Evolutionary conservation across 1,140 invertebrate genomes (phyloP).

Genomic region (Holotrichia oblita): DNA sequence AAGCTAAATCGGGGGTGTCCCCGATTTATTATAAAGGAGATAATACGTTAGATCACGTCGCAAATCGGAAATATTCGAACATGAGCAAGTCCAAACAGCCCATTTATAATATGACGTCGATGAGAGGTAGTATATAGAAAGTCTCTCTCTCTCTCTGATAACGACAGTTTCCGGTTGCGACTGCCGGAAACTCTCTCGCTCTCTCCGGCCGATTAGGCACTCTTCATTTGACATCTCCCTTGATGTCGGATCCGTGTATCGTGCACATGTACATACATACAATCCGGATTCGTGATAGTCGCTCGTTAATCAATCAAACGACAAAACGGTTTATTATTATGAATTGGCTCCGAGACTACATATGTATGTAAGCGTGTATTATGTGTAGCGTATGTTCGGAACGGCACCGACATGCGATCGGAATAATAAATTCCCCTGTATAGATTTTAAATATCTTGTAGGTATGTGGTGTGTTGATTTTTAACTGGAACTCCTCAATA

Average conservation of each 20-base stretch:
- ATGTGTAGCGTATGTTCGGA: constrained; percentile 24
- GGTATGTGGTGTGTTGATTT: too few species aligned
- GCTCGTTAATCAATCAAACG: background rate
- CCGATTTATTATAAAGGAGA: too few species aligned
- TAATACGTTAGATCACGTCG: background rate
- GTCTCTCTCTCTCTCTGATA: too few species aligned
- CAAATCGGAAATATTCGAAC: background rate
- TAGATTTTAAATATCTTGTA: too few species aligned
- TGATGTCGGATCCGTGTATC: too few species aligned
- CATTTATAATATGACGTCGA: constrained; percentile 19
- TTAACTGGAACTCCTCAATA: too few species aligned
- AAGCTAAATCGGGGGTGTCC: too few species aligned
- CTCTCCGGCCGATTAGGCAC: constrained; percentile 52
- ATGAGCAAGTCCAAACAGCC: background rate
- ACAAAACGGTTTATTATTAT: background rate
- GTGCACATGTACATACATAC: constrained; percentile 41
- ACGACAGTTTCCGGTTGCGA: constrained; percentile 49
- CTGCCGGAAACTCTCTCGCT: constrained; percentile 48
- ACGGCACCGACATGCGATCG: constrained; percentile 42
- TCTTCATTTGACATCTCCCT: constrained; percentile 36
- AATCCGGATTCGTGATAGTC: background rate
- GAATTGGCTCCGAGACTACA: too few species aligned
- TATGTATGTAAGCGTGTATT: too few species aligned
- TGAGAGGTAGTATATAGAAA: too few species aligned
- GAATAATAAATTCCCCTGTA: constrained; percentile 44